Base-by-base conservation (phyloP, 1,140 invertebrate genomes). In the Neuroterus valhalla region DNA sequence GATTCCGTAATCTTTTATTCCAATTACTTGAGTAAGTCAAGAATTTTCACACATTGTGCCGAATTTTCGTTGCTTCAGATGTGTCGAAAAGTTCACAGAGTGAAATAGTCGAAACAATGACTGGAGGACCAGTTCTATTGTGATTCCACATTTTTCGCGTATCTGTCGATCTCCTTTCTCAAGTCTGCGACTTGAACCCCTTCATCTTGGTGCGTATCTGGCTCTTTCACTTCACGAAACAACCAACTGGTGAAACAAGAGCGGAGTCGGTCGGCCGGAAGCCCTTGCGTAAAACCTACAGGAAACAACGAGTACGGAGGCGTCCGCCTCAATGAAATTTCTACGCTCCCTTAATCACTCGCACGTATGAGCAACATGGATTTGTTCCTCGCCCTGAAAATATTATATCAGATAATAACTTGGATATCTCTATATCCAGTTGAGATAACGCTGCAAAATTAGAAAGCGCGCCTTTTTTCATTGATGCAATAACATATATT, bases 281-380 rank as follows among this genome's bases (percentile, higher is more conserved):
- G 79, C 78, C 75, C 79, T 81, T 81, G 79, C 79, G 79, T 77
- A 81, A 81, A 81, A 78, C 75, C 71, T 74, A 78, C 79, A 81
- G 79, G 79, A 78, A 81, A 78, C 76, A 73, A 62, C 55, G 55
- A 62, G 23, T 62, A 62, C 31, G 55, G 55, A 62, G 55, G 68
- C 74, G 66, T 70, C 74, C 75, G 74, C 79, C 72, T 78, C 74
- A 81, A 81, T 78, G 76, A 71, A 68, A 81, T 71, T 75, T 69
- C 55, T 62, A 62, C 77, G 77, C 77, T 78, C 74, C 73, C 71
- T 77, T 77, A 81, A 77, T 77, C 77, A 81, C 78, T 81, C 75
- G 73, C 31, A 62, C 23, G 55, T 62, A 62, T 62, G 23, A 14
- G 21, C 26, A 48, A 26, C 12, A 2, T 31, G 52, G 14, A 55